phyloP scores from a whole-genome alignment of 53 echinoderm and acorn worm species.

The Zoroaster sp. region DNA sequence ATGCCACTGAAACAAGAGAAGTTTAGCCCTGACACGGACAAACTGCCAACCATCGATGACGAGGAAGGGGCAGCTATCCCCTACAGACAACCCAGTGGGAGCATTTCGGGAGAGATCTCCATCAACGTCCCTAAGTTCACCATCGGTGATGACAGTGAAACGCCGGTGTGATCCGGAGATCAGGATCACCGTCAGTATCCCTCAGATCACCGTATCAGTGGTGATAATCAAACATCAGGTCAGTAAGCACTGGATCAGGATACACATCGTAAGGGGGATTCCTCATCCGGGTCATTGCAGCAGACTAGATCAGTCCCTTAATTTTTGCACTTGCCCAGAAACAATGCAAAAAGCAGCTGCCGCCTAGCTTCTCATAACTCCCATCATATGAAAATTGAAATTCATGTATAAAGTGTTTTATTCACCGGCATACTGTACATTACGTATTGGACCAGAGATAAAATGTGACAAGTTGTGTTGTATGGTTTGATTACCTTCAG shows the following conservation, averaged over 20 bases:
- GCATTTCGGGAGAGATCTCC: constrained; percentile 35
- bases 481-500: too few species aligned
- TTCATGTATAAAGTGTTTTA: neutral
- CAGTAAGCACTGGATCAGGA: neutral
- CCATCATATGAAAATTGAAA: neutral
- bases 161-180: neutral
- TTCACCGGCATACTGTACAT: too few species aligned
- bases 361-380: neutral
- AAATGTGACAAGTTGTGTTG: too few species aligned
- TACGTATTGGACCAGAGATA: too few species aligned
- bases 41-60: constrained; percentile 34
- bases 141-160: constrained; percentile 23
- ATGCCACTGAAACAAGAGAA: constrained; percentile 47
- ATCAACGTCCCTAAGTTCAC: constrained; percentile 36
- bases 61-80: constrained; percentile 22
- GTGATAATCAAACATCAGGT: neutral
- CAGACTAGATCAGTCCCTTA: neutral
- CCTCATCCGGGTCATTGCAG: neutral
- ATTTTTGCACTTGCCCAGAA: neutral
- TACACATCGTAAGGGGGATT: neutral
- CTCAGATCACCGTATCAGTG: neutral
- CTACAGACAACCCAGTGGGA: constrained; percentile 21
- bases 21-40: constrained; percentile 35
- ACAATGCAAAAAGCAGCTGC: neutral
- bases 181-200: neutral